Percentiles rank a stretch among this genome's conserved stretches.
Conservation (phyloP, 2,113 vertebrate genomes). For the Oplegnathus fasciatus region DNA sequence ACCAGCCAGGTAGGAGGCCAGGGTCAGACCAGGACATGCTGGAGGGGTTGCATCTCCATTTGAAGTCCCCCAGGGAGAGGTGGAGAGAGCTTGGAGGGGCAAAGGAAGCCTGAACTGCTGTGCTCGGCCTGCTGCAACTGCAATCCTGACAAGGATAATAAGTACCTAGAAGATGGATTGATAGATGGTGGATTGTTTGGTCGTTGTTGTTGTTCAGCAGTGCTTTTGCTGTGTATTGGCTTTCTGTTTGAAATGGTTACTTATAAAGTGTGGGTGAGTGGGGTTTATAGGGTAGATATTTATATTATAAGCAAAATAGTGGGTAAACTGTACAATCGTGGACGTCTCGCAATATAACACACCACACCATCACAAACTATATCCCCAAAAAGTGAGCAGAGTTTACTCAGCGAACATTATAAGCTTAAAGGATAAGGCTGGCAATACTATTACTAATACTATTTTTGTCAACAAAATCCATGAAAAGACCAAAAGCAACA, state of each 20-base stretch:
- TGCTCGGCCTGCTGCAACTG: constrained; percentile 29
- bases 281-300: not conserved
- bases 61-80: constrained; percentile 22
- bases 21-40: constrained; percentile 36
- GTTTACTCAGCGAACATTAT: not conserved
- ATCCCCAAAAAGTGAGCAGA: not conserved
- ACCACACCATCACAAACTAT: not conserved
- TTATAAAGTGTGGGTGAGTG: not conserved
- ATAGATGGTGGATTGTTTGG: not conserved
- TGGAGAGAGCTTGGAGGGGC: constrained; percentile 2
- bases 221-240: not conserved
- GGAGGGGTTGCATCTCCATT: constrained; percentile 48
- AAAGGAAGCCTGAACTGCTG: constrained; percentile 19
- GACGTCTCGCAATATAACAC: not conserved
- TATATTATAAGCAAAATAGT: not conserved
- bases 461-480: not conserved
- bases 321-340: not conserved
- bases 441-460: not conserved
- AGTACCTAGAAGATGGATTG: constrained; percentile 17
- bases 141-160: constrained; percentile 48
- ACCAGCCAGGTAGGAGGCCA: constrained; percentile 23
- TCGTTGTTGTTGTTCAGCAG: not conserved
- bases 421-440: not conserved
- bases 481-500: not conserved
- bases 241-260: constrained; percentile 1